These are phyloP conservation scores for Cryptotis parvus DNA, from an alignment of 2,113 vertebrate genomes.

Conservation along the genomic window DNA sequence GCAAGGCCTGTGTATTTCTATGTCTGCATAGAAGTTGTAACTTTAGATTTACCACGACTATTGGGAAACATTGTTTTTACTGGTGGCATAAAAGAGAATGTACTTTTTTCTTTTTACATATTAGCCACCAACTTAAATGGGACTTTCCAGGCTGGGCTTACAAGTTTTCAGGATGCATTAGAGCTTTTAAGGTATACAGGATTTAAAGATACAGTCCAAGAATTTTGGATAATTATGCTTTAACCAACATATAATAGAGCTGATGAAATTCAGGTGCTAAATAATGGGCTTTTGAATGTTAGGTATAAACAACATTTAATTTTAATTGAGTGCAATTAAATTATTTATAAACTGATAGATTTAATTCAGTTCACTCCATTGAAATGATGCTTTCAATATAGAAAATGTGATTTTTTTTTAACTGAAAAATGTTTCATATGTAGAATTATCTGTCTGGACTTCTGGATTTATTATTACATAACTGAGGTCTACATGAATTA, in stretches of 20 bases:
- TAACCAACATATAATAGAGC: background rate
- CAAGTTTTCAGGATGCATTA: background rate
- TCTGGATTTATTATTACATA: conserved; percentile 26
- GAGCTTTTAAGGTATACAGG: conserved; percentile 15
- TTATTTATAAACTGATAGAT: too few species aligned
- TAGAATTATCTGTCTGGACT: conserved; percentile 11
- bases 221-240: conserved; percentile 40
- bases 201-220: conserved; percentile 42
- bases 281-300: conserved; percentile 12
- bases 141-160: conserved; percentile 37
- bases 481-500: conserved; percentile 5
- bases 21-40: conserved; percentile 50
- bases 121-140: conserved; percentile 44
- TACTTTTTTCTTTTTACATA: conserved; percentile 63
- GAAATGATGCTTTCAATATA: background rate
- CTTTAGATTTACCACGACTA: conserved; percentile 16
- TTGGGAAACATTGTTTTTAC: background rate
- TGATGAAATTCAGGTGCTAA: conserved; percentile 24
- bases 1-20: background rate
- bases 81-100: background rate
- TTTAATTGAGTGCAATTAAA: conserved; percentile 14
- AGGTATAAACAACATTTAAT: conserved; percentile 19
- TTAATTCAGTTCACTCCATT: conserved; percentile 21
- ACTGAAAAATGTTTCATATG: background rate
- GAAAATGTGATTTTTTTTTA: background rate